phyloP scores from a whole-genome alignment of 2,113 vertebrate genomes.

The Actinemys pallida region DNA sequence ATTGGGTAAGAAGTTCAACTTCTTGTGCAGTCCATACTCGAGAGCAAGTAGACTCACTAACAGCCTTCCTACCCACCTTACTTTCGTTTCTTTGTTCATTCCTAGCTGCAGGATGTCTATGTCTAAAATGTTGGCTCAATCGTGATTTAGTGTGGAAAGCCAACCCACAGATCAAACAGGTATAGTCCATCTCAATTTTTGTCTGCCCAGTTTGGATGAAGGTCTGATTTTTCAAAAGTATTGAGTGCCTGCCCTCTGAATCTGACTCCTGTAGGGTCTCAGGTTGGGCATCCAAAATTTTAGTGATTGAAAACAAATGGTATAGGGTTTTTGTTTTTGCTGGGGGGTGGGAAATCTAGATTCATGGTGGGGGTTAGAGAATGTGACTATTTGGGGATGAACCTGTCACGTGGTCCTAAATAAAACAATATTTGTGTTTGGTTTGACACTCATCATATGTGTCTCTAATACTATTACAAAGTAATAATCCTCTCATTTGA shows the following conservation, averaged over 20 bases:
- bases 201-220: neutral
- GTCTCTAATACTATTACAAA: neutral
- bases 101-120: too few species aligned
- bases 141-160: too few species aligned
- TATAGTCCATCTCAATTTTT: neutral
- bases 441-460: accelerated
- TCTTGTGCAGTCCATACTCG: too few species aligned
- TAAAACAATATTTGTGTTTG: neutral
- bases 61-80: too few species aligned
- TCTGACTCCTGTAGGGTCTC: neutral
- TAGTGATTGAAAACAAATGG: neutral
- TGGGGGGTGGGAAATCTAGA: accelerated
- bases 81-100: too few species aligned
- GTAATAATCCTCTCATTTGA: neutral
- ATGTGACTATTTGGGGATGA: neutral
- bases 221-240: neutral
- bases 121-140: too few species aligned
- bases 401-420: accelerated
- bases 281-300: neutral
- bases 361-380: neutral
- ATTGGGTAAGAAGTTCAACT: too few species aligned
- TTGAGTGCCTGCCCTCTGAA: neutral
- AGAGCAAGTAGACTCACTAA: too few species aligned
- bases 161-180: too few species aligned
- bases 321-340: neutral